A percentile compares a stretch with the other conserved stretches of the same genome.
phyloP scores from a whole-genome alignment of 1,140 invertebrate species.

The Trinorchestia longiramus region DNA sequence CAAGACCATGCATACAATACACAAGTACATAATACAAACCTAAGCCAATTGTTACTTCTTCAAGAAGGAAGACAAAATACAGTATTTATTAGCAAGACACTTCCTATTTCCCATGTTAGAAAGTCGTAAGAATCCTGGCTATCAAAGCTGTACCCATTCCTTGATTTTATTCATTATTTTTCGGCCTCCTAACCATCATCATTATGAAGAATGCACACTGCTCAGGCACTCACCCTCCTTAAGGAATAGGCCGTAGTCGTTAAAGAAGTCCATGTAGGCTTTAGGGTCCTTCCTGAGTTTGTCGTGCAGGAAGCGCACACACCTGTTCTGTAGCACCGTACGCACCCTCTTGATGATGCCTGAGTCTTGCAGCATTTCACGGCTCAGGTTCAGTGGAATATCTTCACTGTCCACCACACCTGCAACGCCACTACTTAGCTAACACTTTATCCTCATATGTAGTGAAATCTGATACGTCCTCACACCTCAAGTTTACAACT shows the following conservation, averaged over 20 bases:
- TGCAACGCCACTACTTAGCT: conserved; percentile 67
- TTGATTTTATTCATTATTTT: no score
- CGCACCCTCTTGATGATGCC: conserved; percentile 87
- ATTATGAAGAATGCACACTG: background rate
- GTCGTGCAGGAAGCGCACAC: conserved; percentile 89
- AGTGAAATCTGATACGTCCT: no score
- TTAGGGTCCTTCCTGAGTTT: conserved; percentile 85
- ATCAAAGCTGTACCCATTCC: no score
- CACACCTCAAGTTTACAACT: no score
- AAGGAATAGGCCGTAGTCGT: conserved; percentile 91
- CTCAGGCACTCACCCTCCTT: conserved; percentile 79
- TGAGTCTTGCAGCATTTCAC: conserved; percentile 95
- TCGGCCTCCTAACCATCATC: background rate
- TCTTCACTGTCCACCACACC: conserved; percentile 98
- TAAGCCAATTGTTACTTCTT: no score
- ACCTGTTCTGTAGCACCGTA: conserved; percentile 84
- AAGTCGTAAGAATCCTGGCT: no score
- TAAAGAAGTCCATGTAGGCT: conserved; percentile 89
- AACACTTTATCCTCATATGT: no score
- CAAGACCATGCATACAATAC: no score
- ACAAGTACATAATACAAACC: no score
- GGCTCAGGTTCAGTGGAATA: conserved; percentile 95
- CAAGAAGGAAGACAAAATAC: no score
- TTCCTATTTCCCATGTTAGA: no score
- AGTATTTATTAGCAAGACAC: no score